phyloP scores from a whole-genome alignment of 1,140 invertebrate genomes.

The Polypedilum pembai region DNA sequence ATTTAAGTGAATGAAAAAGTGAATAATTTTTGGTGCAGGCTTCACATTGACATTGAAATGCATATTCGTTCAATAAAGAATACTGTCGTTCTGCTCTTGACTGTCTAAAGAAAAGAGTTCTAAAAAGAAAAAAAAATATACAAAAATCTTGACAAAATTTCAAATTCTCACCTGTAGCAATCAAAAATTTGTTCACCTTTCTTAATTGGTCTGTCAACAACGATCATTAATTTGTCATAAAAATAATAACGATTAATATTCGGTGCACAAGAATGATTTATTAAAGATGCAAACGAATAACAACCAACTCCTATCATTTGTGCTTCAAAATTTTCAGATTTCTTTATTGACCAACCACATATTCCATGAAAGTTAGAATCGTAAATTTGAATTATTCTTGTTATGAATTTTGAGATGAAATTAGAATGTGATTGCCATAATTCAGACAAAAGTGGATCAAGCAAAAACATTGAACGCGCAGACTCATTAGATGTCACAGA shows the following conservation, averaged over 20 bases:
- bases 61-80: background rate
- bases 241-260: background rate
- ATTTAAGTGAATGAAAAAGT: background rate
- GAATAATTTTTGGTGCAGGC: background rate
- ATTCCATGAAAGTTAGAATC: conserved; percentile 7
- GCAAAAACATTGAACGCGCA: background rate
- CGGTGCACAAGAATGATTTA: conserved; percentile 28
- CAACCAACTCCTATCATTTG: conserved; percentile 10
- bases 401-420: background rate
- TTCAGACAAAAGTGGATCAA: background rate
- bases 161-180: conserved; percentile 1
- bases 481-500: background rate
- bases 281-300: conserved; percentile 2
- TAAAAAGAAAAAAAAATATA: background rate
- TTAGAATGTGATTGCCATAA: background rate
- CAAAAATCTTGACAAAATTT: background rate
- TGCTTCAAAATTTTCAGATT: background rate
- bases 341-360: background rate
- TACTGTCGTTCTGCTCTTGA: background rate
- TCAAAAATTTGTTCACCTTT: conserved; percentile 29
- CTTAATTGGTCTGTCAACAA: conserved; percentile 22
- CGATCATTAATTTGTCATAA: background rate
- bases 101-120: background rate
- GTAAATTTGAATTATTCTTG: background rate
- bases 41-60: conserved; percentile 22